These are phyloP conservation scores for Paraplagusia blochii DNA, from an alignment of 2,113 vertebrate genomes.

Conservation along the genomic window DNA sequence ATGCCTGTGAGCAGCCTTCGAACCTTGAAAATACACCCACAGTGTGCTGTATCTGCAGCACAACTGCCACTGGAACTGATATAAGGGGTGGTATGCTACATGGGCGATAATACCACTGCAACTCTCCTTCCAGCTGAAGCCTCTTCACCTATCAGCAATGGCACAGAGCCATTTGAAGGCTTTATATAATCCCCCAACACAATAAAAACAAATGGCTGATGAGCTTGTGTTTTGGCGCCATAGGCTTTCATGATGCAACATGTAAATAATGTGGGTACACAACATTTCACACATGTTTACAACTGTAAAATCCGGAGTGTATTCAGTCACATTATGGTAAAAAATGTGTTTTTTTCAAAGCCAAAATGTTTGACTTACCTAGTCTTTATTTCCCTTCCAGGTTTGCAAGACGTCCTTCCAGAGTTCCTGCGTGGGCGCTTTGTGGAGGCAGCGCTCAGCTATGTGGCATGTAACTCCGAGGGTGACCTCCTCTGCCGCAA, in stretches of 20 bases:
- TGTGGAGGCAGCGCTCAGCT: constrained; percentile 92
- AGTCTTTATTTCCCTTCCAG: constrained; percentile 59
- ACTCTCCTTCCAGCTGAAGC: not conserved
- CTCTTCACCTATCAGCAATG: not conserved
- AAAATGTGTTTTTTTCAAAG: too few species aligned
- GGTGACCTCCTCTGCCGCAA: constrained; percentile 88
- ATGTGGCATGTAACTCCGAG: constrained; percentile 91
- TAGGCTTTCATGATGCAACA: constrained; percentile 7
- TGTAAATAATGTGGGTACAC: constrained; percentile 20
- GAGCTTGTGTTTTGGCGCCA: constrained; percentile 6
- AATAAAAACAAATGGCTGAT: constrained; percentile 1
- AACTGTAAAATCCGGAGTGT: too few species aligned
- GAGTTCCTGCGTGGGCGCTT: constrained; percentile 87
- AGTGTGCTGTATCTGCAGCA: not conserved
- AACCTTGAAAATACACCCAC: not conserved
- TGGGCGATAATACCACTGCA: not conserved
- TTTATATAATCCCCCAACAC: not conserved
- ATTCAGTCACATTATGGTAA: too few species aligned
- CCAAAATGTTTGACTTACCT: not conserved
- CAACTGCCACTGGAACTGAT: constrained; percentile 1
- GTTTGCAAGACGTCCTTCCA: constrained; percentile 91
- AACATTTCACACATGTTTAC: too few species aligned
- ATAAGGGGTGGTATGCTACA: not conserved
- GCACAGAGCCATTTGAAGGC: constrained; percentile 4
- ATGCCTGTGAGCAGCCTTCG: constrained; percentile 1